Conservation (phyloP, 2,113 vertebrate species). For the Todiramphus chloris region DNA sequence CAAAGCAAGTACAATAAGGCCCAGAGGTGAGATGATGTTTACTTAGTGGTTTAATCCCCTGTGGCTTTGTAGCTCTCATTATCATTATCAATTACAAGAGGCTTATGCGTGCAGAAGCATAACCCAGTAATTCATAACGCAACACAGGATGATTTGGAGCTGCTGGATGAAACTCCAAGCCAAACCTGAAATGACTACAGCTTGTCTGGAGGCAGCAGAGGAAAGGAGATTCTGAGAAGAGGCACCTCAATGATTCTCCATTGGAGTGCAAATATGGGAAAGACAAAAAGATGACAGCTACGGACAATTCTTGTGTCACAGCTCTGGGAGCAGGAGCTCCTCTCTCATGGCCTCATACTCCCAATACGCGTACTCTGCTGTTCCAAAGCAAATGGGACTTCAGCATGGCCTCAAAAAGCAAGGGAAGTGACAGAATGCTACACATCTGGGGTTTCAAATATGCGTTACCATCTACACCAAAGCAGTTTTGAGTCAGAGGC, state of each 20-base stretch:
- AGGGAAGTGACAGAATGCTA: not conserved
- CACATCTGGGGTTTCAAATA: not conserved
- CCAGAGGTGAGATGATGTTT: not conserved
- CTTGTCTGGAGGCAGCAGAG: not conserved
- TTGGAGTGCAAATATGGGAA: not conserved
- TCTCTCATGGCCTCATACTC: not conserved
- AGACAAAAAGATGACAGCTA: not conserved
- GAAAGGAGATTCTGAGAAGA: not conserved
- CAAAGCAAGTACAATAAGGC: not conserved
- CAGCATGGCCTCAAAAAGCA: not conserved
- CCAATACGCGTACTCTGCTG: not conserved
- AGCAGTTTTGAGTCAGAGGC: not conserved
- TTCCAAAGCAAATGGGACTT: not conserved
- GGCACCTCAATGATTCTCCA: not conserved
- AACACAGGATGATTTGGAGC: not conserved
- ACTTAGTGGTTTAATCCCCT: not conserved
- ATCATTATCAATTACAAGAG: not conserved
- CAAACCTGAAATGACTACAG: not conserved
- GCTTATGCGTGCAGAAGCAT: not conserved
- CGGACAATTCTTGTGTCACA: not conserved
- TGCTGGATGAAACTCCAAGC: not conserved
- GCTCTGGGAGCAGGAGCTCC: not conserved
- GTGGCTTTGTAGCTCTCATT: not conserved
- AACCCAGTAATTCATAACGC: not conserved
- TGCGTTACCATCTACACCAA: fast-evolving